phyloP scores from a whole-genome alignment of 2,113 vertebrate genomes.

The Corythornis madagascariensis region DNA sequence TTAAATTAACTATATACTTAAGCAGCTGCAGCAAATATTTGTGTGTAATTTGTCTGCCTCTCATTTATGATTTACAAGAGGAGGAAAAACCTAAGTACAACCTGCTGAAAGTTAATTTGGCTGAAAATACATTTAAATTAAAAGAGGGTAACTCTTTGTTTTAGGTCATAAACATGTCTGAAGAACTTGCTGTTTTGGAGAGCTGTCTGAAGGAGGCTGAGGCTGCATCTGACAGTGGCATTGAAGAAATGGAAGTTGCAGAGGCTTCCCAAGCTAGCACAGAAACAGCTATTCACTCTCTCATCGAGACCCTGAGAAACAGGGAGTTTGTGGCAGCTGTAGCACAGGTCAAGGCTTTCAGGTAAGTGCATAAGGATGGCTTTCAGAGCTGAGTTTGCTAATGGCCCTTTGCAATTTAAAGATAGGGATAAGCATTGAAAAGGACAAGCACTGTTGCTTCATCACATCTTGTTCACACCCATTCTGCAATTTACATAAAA shows the following conservation, averaged over 20 bases:
- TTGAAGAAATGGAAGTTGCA: conserved; percentile 84
- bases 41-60: background rate
- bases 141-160: background rate
- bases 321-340: conserved; percentile 90
- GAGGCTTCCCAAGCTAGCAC: conserved; percentile 88
- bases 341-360: conserved; percentile 93
- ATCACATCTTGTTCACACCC: background rate
- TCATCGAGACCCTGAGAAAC: conserved; percentile 90
- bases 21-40: background rate
- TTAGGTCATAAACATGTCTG: conserved; percentile 97
- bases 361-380: conserved; percentile 70
- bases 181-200: conserved; percentile 90
- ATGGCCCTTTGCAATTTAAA: background rate
- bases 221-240: conserved; percentile 74
- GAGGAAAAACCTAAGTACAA: background rate
- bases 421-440: background rate
- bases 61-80: background rate
- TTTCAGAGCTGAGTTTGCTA: background rate
- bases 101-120: background rate
- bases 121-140: background rate
- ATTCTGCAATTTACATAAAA: background rate
- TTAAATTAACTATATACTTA: background rate
- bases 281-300: conserved; percentile 93
- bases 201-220: conserved; percentile 91
- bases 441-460: background rate